Evolutionary conservation across 2,113 vertebrate genomes (phyloP).

Genomic region (Thomomys bottae): DNA sequence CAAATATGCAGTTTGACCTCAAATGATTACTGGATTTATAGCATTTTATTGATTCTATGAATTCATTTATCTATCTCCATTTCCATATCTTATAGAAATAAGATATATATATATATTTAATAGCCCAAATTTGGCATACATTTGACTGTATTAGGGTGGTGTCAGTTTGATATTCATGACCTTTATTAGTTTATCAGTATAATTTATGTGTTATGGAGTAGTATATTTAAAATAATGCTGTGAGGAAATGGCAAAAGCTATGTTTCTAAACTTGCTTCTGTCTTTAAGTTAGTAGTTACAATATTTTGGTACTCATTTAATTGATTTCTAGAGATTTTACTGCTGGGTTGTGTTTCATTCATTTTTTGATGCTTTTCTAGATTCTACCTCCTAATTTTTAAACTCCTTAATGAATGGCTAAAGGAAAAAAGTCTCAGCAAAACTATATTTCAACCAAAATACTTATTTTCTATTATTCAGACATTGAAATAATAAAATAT

Average conservation of each 20-base stretch:
- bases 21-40: background rate
- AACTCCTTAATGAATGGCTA: background rate
- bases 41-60: background rate
- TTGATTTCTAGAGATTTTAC: background rate
- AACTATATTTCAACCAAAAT: background rate
- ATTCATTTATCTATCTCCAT: background rate
- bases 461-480: background rate
- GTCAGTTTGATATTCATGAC: background rate
- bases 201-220: background rate
- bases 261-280: background rate
- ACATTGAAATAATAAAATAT: background rate
- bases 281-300: background rate
- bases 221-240: background rate
- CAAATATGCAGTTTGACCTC: background rate
- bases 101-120: too few relatives aligned
- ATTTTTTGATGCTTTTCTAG: slow-evolving; percentile 7
- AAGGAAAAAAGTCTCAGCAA: background rate
- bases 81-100: background rate
- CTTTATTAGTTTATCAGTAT: background rate
- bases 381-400: background rate
- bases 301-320: background rate
- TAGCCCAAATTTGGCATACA: too few relatives aligned
- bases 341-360: background rate
- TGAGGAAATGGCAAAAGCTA: background rate
- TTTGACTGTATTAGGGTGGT: background rate